Conservation (phyloP, 2,888 invertebrate genomes). For the Lysandra coridon region DNA sequence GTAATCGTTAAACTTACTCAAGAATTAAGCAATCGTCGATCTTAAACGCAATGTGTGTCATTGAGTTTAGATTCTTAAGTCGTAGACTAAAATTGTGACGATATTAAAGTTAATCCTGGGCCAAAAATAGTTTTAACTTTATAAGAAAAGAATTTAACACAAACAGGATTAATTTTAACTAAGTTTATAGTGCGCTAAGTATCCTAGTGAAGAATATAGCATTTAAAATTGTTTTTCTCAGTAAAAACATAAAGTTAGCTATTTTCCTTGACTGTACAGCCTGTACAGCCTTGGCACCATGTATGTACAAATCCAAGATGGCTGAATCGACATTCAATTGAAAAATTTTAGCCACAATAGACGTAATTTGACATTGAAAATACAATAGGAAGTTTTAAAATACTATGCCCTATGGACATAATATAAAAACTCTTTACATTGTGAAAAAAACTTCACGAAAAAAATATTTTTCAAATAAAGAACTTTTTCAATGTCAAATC, state of each 20-base stretch:
- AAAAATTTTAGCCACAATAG: not conserved
- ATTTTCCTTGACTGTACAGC: not conserved
- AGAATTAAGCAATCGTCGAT: not conserved
- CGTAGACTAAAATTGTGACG: not conserved
- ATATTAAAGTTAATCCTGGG: not conserved
- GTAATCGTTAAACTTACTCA: not conserved
- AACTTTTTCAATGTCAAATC: slow-evolving; percentile 5
- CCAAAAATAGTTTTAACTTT: not conserved
- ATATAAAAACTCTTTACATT: too few species aligned
- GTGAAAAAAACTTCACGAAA: too few species aligned
- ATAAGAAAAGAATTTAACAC: not conserved
- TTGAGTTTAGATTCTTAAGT: not conserved
- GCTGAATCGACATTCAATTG: slow-evolving; percentile 5
- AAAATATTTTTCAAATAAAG: too few species aligned
- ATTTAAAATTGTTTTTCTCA: not conserved
- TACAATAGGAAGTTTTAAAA: not conserved
- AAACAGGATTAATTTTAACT: not conserved
- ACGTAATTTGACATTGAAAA: slow-evolving; percentile 4
- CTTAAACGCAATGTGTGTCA: not conserved
- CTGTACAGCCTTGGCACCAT: not conserved
- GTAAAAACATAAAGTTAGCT: not conserved
- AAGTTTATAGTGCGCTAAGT: not conserved
- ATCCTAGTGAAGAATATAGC: not conserved
- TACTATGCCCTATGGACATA: not conserved
- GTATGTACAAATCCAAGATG: not conserved